A percentile compares a stretch with the other conserved stretches of the same genome.
phyloP scores from a whole-genome alignment of 2,113 vertebrate species.

The Thymallus thymallus region DNA sequence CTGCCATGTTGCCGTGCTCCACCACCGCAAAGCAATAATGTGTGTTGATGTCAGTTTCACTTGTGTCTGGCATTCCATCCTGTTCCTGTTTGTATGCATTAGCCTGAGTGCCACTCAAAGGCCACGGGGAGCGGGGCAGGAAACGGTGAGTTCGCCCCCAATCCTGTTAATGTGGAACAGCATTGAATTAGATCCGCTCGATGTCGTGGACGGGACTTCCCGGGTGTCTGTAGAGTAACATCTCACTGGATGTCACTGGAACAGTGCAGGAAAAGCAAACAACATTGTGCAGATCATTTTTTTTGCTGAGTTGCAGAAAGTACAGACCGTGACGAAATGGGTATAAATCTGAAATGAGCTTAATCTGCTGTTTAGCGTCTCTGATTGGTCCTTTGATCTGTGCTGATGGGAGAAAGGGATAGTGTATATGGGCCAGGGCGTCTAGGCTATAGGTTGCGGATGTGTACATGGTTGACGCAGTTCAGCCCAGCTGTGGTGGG shows the following conservation, averaged over 20 bases:
- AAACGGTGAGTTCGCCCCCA: constrained; percentile 61
- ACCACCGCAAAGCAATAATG: constrained; percentile 56
- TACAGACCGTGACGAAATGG: constrained; percentile 4
- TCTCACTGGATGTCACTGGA: constrained; percentile 33
- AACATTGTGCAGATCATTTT: not conserved
- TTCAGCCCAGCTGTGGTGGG: not conserved
- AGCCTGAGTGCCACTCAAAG: constrained; percentile 70
- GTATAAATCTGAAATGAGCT: not conserved
- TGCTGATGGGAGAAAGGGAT: not conserved
- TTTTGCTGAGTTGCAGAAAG: not conserved
- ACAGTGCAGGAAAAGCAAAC: not conserved
- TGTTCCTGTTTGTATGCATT: constrained; percentile 67
- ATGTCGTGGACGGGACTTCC: constrained; percentile 1
- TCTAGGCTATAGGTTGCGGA: too few species aligned
- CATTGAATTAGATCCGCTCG: constrained; percentile 75
- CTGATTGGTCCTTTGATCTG: not conserved
- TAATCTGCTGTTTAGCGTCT: constrained; percentile 5
- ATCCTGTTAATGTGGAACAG: constrained; percentile 80
- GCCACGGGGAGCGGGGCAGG: constrained; percentile 45
- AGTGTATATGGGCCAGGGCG: too few species aligned
- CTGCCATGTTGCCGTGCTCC: constrained; percentile 45
- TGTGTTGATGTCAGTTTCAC: constrained; percentile 60
- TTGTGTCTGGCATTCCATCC: constrained; percentile 55
- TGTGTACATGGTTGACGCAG: not conserved
- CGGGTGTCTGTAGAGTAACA: constrained; percentile 22